Evolutionary conservation across 2,113 vertebrate species (phyloP), one percentile per base, ranked within the genome.

Genomic region (Gallinago paraguaiae): DNA sequence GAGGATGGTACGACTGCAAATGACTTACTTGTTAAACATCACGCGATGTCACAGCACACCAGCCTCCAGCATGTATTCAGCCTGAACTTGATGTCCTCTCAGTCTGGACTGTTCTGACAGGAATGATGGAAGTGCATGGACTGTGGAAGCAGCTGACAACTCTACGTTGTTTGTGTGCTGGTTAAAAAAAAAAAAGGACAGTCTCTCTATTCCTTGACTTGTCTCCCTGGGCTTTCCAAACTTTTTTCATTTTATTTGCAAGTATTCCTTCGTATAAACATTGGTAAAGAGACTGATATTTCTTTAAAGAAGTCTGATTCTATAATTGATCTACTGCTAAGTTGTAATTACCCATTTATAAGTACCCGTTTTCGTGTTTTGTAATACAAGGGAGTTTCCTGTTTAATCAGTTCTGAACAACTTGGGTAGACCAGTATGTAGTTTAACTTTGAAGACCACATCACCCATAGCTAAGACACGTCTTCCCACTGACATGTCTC

Each of bases 241-340:
- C 30, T 39, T 72, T 28, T 75, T 7, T 71, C 48, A 30, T 94
- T 90, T 88, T 92, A 69, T 79, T 89, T 94, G 68, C 90, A 94
- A 95, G 25, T 94, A 92, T 59, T 94, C 48, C 76, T 94, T 90
- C 92, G 56, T 96, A 68, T 85, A 93, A 72, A 91, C 48, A 33
- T 91, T 27, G 89, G 31, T 87, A 91, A 83, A 93, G 45, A 93
- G 74, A 89, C 60, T 35, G 57, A 4, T 83, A 31, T 35, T 94
- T 75, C 75, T 71, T 92, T 60, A 37, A 64, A 82, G 57, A 82
- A 76, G n/a, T 65, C 74, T 70, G 46, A 71, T 74, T 93, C 77
- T 93, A 10, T 89, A 92, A 74, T 6, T 96, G 86, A 93, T 43
- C 63, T 94, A 68, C 67, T 83, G 83, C 56, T 83, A 86, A 83